Percentiles rank a stretch among this genome's conserved stretches.
Conservation (phyloP, 2,888 invertebrate species). For the Cataglyphis cursor region DNA sequence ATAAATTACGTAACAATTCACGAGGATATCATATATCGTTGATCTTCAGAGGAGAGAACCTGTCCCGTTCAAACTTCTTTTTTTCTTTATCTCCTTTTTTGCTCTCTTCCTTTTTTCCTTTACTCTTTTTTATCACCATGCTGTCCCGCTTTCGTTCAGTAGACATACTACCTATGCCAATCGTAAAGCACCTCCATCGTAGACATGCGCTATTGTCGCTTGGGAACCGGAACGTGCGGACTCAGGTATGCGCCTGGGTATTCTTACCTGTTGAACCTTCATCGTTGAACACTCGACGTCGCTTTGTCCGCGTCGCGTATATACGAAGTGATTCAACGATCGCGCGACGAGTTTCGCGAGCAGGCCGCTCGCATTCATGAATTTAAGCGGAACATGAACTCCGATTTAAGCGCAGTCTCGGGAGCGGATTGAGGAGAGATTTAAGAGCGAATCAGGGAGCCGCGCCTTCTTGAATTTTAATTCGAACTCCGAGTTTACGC, state of each 20-base stretch:
- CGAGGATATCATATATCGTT: constrained; percentile 40
- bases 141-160: constrained; percentile 7
- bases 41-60: constrained; percentile 6
- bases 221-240: constrained; percentile 48
- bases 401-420: constrained; percentile 34
- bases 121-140: background rate
- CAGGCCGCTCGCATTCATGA: constrained; percentile 45
- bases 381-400: constrained; percentile 49
- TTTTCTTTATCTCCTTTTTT: background rate
- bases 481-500: constrained; percentile 1
- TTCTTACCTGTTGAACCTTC: constrained; percentile 54
- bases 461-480: constrained; percentile 42
- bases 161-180: constrained; percentile 21
- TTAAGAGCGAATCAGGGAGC: constrained; percentile 47
- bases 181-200: constrained; percentile 47
- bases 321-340: constrained; percentile 36
- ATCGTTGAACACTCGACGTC: constrained; percentile 28
- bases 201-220: constrained; percentile 46
- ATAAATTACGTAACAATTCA: constrained; percentile 51
- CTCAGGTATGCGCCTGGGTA: constrained; percentile 45
- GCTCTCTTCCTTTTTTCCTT: background rate
- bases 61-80: constrained; percentile 19
- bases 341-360: constrained; percentile 36
- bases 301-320: constrained; percentile 50
- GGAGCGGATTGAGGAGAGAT: background rate